A percentile compares a stretch with the other conserved stretches of the same genome.
Conservation (phyloP, 64 coral and sea anemone species). For the Porites australiensis region DNA sequence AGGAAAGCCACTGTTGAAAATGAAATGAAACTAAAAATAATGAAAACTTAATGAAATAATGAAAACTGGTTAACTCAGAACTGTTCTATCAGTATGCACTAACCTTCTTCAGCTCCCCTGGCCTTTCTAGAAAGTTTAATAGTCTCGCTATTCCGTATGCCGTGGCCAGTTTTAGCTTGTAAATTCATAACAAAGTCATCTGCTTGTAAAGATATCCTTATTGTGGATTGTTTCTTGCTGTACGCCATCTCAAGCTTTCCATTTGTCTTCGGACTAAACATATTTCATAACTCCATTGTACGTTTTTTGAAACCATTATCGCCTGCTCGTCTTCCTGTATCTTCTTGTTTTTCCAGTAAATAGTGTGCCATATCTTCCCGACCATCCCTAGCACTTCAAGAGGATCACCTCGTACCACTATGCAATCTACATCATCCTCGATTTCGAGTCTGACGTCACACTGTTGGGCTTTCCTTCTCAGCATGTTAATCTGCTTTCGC, state of each 20-base stretch:
- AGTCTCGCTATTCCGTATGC: background rate
- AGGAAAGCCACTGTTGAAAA: no score
- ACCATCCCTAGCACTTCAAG: conserved; percentile 63
- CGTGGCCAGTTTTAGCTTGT: conserved; percentile 6
- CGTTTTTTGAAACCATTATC: background rate
- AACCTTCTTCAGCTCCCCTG: conserved; percentile 10
- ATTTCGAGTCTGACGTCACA: conserved; percentile 65
- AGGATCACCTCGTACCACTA: conserved; percentile 57
- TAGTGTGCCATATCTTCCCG: conserved; percentile 36
- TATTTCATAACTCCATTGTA: conserved; percentile 43
- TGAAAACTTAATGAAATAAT: no score
- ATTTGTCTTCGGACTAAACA: conserved; percentile 3
- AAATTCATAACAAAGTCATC: conserved; percentile 33
- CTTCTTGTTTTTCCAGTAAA: conserved; percentile 32
- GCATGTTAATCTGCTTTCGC: background rate
- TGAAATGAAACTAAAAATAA: no score
- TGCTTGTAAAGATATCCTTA: background rate
- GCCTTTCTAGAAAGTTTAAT: conserved; percentile 14
- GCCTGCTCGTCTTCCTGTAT: conserved; percentile 16
- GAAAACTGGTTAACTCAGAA: background rate
- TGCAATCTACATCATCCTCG: conserved; percentile 18
- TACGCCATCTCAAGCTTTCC: conserved; percentile 7
- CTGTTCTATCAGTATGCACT: background rate
- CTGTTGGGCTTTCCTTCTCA: conserved; percentile 33
- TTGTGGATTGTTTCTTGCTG: background rate